phyloP scores from a whole-genome alignment of 2,888 invertebrate genomes.

The Tenthredo mesomela region DNA sequence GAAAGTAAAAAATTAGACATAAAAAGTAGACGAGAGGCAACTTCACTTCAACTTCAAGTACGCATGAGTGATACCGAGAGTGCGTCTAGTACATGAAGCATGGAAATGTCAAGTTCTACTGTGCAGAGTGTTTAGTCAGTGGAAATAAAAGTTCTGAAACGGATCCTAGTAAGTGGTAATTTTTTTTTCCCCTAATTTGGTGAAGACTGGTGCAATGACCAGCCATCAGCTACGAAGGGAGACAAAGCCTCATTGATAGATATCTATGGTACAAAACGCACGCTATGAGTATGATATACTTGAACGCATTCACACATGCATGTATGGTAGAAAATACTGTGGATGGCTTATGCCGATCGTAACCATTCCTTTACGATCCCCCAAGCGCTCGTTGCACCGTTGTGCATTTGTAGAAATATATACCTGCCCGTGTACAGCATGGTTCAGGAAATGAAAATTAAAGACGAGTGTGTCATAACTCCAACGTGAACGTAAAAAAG shows the following conservation, averaged over 20 bases:
- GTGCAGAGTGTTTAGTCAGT: neutral
- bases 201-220: neutral
- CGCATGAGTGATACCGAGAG: neutral
- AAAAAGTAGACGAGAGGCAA: neutral
- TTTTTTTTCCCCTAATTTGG: neutral
- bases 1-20: neutral
- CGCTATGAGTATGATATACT: neutral
- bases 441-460: conserved; percentile 14
- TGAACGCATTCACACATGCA: neutral
- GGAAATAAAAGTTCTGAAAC: neutral
- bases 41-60: neutral
- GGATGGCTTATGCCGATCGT: conserved; percentile 18
- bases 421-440: neutral
- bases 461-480: conserved; percentile 10
- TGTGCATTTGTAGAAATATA: neutral
- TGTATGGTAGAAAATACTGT: neutral
- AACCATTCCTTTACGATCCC: conserved; percentile 34
- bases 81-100: neutral
- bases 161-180: neutral
- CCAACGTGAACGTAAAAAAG: neutral
- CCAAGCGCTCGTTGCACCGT: neutral
- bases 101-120: conserved; percentile 7
- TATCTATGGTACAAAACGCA: neutral
- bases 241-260: neutral
- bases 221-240: neutral